These are phyloP conservation scores for Cloeon dipterum DNA, from an alignment of 2,888 invertebrate species.

Conservation along the genomic window DNA sequence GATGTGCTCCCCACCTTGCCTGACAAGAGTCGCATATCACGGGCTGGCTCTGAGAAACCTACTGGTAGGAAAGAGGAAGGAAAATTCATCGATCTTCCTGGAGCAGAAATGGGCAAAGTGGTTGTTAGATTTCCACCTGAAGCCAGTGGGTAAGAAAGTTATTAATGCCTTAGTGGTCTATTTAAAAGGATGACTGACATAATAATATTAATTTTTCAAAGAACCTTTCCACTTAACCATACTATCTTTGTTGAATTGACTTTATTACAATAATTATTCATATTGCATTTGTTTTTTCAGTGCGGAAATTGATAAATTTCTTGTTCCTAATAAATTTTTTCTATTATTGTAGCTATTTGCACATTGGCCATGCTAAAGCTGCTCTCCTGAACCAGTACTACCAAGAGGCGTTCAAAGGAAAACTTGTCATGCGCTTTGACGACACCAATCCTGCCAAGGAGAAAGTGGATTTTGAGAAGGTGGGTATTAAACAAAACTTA, in stretches of 20 bases:
- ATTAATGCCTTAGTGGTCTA: neutral
- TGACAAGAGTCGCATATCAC: conserved; percentile 20
- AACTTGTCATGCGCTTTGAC: conserved; percentile 94
- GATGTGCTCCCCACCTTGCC: conserved; percentile 30
- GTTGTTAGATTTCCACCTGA: conserved; percentile 98
- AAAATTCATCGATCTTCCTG: conserved; percentile 89
- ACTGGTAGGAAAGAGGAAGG: conserved; percentile 62
- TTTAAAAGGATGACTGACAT: too few species aligned
- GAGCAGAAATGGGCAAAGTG: conserved; percentile 93
- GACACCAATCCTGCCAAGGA: conserved; percentile 99
- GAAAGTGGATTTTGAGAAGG: conserved; percentile 89
- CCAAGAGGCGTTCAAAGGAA: conserved; percentile 75
- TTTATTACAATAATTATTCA: conserved; percentile 2
- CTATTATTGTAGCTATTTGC: conserved; percentile 43
- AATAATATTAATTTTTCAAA: too few species aligned
- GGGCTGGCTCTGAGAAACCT: conserved; percentile 15
- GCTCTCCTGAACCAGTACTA: conserved; percentile 96
- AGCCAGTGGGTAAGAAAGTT: conserved; percentile 75
- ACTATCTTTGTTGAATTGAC: neutral
- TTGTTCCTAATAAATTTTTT: conserved; percentile 8
- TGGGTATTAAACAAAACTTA: conserved; percentile 20
- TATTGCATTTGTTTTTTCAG: conserved; percentile 8
- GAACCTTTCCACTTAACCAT: too few species aligned
- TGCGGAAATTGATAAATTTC: too few species aligned
- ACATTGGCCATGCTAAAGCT: conserved; percentile 98